Percentiles rank a stretch among this genome's conserved stretches.
These are phyloP conservation scores for Amblyraja radiata DNA, from an alignment of 2,797 vertebrate species.

Conservation along the genomic window DNA sequence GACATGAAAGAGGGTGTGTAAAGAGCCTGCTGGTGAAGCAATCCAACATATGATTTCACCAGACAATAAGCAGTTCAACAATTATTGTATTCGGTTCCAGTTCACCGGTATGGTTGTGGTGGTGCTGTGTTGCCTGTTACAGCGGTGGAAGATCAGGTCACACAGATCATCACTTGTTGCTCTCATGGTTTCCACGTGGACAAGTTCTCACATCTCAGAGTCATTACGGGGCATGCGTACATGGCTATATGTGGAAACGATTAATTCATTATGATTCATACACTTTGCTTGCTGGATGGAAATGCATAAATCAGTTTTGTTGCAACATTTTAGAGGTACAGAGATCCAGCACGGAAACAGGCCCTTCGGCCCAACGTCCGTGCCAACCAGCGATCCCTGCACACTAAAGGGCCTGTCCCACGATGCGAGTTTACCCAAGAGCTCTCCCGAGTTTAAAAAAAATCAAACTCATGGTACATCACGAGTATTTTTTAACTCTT, in stretches of 20 bases:
- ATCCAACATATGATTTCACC: background rate
- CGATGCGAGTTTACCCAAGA: too few relatives aligned
- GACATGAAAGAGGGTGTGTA: background rate
- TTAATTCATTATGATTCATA: background rate
- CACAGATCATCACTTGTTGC: background rate
- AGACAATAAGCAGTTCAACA: background rate
- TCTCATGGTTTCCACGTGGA: background rate
- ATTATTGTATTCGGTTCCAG: background rate
- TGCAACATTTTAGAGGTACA: too few relatives aligned
- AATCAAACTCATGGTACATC: too few relatives aligned
- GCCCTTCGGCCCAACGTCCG: too few relatives aligned
- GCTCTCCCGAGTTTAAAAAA: too few relatives aligned
- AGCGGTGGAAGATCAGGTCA: background rate
- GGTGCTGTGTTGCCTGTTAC: background rate
- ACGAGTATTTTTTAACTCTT: too few relatives aligned
- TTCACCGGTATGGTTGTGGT: background rate
- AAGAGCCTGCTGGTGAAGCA: background rate
- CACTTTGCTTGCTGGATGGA: background rate
- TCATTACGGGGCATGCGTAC: background rate
- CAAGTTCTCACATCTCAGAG: background rate
- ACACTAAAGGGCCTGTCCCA: too few relatives aligned
- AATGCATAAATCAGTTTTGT: background rate
- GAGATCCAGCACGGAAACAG: too few relatives aligned
- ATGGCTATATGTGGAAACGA: background rate
- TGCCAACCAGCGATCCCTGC: too few relatives aligned